Percentiles rank a stretch among this genome's conserved stretches.
These are phyloP conservation scores for Metopia argyrocephala DNA, from an alignment of 2,888 invertebrate genomes.

Conservation along the genomic window DNA sequence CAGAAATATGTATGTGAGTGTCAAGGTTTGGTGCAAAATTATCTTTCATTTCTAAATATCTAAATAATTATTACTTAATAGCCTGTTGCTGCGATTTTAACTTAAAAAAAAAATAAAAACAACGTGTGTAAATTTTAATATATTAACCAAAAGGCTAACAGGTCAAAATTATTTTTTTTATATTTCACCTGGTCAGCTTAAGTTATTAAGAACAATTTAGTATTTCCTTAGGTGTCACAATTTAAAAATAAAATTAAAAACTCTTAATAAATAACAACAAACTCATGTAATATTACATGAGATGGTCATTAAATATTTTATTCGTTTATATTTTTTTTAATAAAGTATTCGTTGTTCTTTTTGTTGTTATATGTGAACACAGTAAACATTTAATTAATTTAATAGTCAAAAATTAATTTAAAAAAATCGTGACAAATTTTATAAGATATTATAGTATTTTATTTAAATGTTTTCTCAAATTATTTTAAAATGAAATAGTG, in stretches of 20 bases:
- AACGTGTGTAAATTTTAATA: neutral
- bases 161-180: neutral
- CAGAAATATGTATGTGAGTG: slow-evolving; percentile 16
- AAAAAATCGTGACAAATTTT: slow-evolving; percentile 26
- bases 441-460: neutral
- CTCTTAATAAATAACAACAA: neutral
- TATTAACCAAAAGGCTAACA: neutral
- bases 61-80: slow-evolving; percentile 11
- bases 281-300: neutral
- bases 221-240: neutral
- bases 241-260: neutral
- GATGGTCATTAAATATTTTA: neutral
- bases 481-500: neutral
- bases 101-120: neutral
- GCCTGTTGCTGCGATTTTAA: neutral
- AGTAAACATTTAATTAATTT: slow-evolving; percentile 28
- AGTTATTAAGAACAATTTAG: neutral
- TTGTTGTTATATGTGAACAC: no score
- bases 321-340: neutral
- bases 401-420: slow-evolving; percentile 26
- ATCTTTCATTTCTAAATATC: neutral
- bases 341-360: neutral
- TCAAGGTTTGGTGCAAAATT: slow-evolving; percentile 41
- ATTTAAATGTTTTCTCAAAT: neutral
- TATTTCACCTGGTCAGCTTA: neutral